Evolutionary conservation across 1,140 invertebrate genomes (phyloP).

Genomic region (Bombus soroeensis): DNA sequence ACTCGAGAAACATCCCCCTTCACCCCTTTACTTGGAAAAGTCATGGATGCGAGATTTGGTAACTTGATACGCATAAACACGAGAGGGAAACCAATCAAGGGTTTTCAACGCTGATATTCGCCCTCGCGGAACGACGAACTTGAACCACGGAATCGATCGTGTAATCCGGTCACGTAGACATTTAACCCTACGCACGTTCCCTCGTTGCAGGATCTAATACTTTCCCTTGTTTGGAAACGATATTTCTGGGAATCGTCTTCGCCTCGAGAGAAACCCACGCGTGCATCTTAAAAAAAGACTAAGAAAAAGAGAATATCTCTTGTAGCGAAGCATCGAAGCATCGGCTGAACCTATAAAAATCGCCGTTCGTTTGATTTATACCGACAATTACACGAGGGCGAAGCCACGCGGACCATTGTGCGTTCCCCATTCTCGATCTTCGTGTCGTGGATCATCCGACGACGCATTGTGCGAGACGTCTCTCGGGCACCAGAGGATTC

Average conservation of each 20-base stretch:
- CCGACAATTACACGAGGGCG: slow-evolving; percentile 8
- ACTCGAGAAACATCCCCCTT: too few species aligned
- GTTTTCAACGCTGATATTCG: slow-evolving; percentile 16
- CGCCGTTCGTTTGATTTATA: slow-evolving; percentile 11
- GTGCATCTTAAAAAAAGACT: slow-evolving; percentile 2
- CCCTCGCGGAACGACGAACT: slow-evolving; percentile 60
- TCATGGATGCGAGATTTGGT: slow-evolving; percentile 16
- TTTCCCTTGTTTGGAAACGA: slow-evolving; percentile 66
- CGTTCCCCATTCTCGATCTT: neutral
- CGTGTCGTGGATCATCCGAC: neutral
- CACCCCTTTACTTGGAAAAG: too few species aligned
- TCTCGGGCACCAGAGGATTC: neutral
- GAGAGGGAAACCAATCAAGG: slow-evolving; percentile 52
- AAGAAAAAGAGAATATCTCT: neutral
- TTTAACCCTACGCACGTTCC: slow-evolving; percentile 65
- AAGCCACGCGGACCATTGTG: neutral
- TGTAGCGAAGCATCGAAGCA: neutral
- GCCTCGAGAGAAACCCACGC: slow-evolving; percentile 5
- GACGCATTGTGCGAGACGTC: neutral
- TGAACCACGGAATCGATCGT: slow-evolving; percentile 49
- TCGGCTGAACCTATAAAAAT: slow-evolving; percentile 32
- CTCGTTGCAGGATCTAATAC: slow-evolving; percentile 58
- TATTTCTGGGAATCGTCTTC: slow-evolving; percentile 57
- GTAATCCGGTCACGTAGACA: slow-evolving; percentile 63
- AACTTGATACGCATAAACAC: slow-evolving; percentile 40